These are phyloP conservation scores for Phania funesta DNA, from an alignment of 2,888 invertebrate genomes.

Conservation along the genomic window DNA sequence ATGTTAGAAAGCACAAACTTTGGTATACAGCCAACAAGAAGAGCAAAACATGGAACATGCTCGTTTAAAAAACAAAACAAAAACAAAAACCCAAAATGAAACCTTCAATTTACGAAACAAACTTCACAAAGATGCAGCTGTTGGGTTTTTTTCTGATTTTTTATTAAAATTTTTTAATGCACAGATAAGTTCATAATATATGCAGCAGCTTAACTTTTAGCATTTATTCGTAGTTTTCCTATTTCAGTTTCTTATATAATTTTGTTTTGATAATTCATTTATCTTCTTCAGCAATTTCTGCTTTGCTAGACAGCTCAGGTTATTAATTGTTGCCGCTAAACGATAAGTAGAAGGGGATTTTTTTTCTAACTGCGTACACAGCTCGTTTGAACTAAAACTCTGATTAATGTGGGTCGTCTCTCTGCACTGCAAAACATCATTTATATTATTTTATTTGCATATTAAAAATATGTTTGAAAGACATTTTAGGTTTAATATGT, in stretches of 20 bases:
- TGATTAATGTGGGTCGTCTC: constrained; percentile 32
- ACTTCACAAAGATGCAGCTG: constrained; percentile 23
- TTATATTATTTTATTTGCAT: constrained; percentile 3
- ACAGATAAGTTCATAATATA: constrained; percentile 25
- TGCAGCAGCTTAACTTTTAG: constrained; percentile 52
- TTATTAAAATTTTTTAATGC: constrained; percentile 25
- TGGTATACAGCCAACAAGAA: constrained; percentile 11
- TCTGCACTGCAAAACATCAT: not conserved
- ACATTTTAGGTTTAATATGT: not conserved
- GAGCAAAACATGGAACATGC: not conserved
- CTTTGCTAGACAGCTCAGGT: constrained; percentile 58
- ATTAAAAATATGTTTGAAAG: not conserved
- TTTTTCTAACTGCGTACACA: constrained; percentile 30
- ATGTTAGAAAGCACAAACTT: constrained; percentile 46
- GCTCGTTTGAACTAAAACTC: constrained; percentile 14
- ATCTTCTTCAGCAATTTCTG: constrained; percentile 60
- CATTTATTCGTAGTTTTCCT: not conserved
- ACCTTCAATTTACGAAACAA: constrained; percentile 28
- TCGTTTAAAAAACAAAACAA: not conserved
- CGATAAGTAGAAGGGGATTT: constrained; percentile 18
- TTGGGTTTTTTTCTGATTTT: constrained; percentile 1
- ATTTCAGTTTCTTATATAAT: constrained; percentile 5
- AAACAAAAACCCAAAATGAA: not conserved
- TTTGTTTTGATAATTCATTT: constrained; percentile 57
- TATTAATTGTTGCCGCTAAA: constrained; percentile 59